A percentile compares a stretch with the other conserved stretches of the same genome.
Conservation (phyloP, 2,888 invertebrate genomes). For the Polymixis lichenea region DNA sequence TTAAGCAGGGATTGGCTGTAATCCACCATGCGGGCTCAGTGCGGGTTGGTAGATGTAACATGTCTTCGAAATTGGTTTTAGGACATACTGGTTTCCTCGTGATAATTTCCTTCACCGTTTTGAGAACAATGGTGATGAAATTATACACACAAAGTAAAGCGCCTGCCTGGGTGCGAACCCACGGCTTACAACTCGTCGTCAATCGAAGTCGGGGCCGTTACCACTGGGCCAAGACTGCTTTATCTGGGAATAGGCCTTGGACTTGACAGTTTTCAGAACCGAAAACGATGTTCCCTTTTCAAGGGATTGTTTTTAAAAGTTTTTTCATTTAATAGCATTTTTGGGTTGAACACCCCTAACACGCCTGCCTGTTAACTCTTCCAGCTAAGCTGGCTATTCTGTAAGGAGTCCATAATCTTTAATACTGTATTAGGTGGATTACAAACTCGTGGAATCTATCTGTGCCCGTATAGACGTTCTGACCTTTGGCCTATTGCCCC, state of each 20-base stretch:
- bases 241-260: background rate
- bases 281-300: background rate
- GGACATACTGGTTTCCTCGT: too few relatives aligned
- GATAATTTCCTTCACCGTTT: too few relatives aligned
- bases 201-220: too few relatives aligned
- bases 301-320: background rate
- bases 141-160: too few relatives aligned
- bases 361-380: background rate
- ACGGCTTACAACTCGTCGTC: too few relatives aligned
- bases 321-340: background rate
- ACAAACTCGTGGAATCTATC: background rate
- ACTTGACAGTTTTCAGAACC: background rate
- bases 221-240: too few relatives aligned
- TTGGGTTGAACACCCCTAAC: rapidly evolving
- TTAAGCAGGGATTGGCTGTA: too few relatives aligned
- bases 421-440: background rate
- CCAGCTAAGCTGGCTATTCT: background rate
- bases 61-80: too few relatives aligned
- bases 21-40: too few relatives aligned
- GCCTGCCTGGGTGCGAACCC: too few relatives aligned
- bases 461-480: background rate
- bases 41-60: too few relatives aligned
- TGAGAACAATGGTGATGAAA: too few relatives aligned
- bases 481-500: background rate
- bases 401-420: background rate